Evolutionary conservation across 2,888 invertebrate species (phyloP), one percentile per base, ranked within the genome.

Genomic region (Sinelater perroti): DNA sequence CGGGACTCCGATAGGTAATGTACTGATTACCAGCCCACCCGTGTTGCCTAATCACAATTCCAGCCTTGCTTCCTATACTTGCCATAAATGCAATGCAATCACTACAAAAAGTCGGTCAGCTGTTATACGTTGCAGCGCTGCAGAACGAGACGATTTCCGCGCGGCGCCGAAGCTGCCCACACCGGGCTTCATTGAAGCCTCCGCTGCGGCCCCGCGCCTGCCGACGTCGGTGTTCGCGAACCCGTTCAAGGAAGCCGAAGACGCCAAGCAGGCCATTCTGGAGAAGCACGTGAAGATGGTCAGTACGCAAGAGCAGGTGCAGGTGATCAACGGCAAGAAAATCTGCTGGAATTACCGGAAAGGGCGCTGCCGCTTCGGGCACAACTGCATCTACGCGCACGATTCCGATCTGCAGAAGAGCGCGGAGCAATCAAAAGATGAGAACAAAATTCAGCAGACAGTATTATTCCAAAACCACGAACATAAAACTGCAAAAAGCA

Each of bases 201-300:
- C 74, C 50, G 73, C 77, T 13, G 77, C 80, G 42, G 84, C 49
- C 17, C 7, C 47, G 21, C 52, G 62, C 42, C 56, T 61, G 24
- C 57, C 62, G n/a, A 86, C 85, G 56, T 92, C 92, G 7, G 94
- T 95, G 2, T 95, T 95, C 74, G 87, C 86, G 24, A 95, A 95
- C 81, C 93, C 92, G 5, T 95, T 90, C 74, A 86, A 86, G 16
- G 89, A 90, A 75, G 95, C 90, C 0, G 95, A 95, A 76, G 85
- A 88, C 72, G 91, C 91, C 1, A 93, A 95, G 75, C 88, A 89
- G 56, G 91, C 93, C 8, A 87, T 93, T 54, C 79, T 95, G 35
- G 93, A 95, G 71, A 92, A 92, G 71, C 95, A 95, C 76, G 95
- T 95, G 0, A 94, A 94, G 83, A 93, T 96, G 93, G 93, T 87